phyloP scores from a whole-genome alignment of 2,888 invertebrate genomes.

The Psylliodes chrysocephalus region DNA sequence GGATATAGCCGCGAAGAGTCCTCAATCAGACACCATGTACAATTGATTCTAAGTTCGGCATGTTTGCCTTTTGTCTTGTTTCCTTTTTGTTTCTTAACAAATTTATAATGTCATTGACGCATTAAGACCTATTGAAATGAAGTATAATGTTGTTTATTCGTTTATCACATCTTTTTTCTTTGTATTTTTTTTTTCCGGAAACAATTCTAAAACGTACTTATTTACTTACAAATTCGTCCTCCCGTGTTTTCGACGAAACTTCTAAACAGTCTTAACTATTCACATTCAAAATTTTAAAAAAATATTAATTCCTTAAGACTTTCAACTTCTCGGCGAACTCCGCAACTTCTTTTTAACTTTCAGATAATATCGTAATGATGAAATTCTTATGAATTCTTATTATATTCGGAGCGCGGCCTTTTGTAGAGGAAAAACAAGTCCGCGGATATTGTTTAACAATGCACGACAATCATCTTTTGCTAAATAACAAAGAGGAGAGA shows the following conservation, averaged over 20 bases:
- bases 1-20: too few species aligned
- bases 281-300: conserved; percentile 26
- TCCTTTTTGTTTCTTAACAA: too few species aligned
- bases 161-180: too few species aligned
- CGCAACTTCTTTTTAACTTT: conserved; percentile 25
- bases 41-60: too few species aligned
- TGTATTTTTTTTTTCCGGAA: too few species aligned
- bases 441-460: conserved; percentile 57
- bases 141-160: too few species aligned
- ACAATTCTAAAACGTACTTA: too few species aligned
- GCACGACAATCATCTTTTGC: conserved; percentile 43
- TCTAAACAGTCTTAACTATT: conserved; percentile 23
- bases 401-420: conserved; percentile 48
- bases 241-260: conserved; percentile 9
- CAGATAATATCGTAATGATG: conserved; percentile 56
- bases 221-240: neutral
- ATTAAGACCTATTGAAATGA: too few species aligned
- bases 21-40: too few species aligned
- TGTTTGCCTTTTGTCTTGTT: too few species aligned
- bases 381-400: conserved; percentile 62
- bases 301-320: conserved; percentile 36
- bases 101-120: too few species aligned
- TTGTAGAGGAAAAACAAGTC: conserved; percentile 51
- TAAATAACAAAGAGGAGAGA: conserved; percentile 57
- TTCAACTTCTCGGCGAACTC: conserved; percentile 19